Percentiles rank a stretch among this genome's conserved stretches.
These are phyloP conservation scores for Pseudonaja textilis DNA, from an alignment of 2,113 vertebrate species.

Conservation along the genomic window DNA sequence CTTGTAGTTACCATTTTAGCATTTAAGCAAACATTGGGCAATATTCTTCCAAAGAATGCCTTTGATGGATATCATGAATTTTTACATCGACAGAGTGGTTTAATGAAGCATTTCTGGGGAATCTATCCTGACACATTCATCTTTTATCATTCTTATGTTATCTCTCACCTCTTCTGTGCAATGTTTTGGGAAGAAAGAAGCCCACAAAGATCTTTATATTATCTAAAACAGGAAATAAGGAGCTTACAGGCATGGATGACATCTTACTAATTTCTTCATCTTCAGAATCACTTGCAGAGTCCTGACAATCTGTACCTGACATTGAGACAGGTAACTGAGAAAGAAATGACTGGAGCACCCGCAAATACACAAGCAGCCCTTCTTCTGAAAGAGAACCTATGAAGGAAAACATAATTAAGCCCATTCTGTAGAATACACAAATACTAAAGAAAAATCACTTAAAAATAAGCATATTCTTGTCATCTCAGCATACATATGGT, in stretches of 20 bases:
- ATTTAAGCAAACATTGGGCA: not conserved
- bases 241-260: conserved; percentile 72
- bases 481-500: not conserved
- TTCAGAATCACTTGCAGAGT: conserved; percentile 89
- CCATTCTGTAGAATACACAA: not conserved
- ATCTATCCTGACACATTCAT: not conserved
- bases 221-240: not conserved
- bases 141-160: not conserved
- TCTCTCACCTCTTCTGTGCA: not conserved
- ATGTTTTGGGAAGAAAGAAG: not conserved
- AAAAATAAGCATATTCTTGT: not conserved
- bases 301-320: conserved; percentile 71
- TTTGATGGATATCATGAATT: not conserved
- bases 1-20: not conserved
- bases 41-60: not conserved
- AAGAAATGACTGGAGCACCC: conserved; percentile 85
- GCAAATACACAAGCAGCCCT: conserved; percentile 88
- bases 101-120: not conserved
- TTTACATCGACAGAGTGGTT: not conserved
- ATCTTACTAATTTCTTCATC: conserved; percentile 79
- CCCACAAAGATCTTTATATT: not conserved
- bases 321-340: conserved; percentile 84
- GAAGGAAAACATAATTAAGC: not conserved
- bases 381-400: conserved; percentile 89
- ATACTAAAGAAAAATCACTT: not conserved